A percentile compares a stretch with the other conserved stretches of the same genome.
phyloP scores from a whole-genome alignment of 2,113 vertebrate genomes.

The Notarius quadriscutis region DNA sequence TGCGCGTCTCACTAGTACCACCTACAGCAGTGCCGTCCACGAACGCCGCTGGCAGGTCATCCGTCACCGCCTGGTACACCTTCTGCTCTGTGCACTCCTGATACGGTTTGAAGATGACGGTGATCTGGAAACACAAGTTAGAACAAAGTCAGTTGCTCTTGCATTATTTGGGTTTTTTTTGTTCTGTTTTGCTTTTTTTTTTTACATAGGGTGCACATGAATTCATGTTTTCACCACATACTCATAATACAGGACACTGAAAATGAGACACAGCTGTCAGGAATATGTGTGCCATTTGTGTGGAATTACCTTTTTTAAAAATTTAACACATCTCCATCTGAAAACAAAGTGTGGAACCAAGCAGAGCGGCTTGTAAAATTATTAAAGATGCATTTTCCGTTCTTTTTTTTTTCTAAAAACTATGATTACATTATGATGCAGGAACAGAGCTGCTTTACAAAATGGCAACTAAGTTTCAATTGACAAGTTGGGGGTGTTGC shows the following conservation, averaged over 20 bases:
- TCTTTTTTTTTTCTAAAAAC: not conserved
- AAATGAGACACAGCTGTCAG: not conserved
- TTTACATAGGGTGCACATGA: not conserved
- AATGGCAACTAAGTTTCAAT: not conserved
- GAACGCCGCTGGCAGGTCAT: slow-evolving; percentile 92
- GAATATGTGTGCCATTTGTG: not conserved
- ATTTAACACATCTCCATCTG: not conserved
- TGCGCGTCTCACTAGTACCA: slow-evolving; percentile 75
- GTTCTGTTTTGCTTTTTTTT: not conserved
- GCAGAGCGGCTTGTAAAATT: not conserved
- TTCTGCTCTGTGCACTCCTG: slow-evolving; percentile 93
- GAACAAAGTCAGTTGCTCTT: not conserved
- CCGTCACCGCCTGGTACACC: slow-evolving; percentile 93
- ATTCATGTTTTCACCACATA: not conserved
- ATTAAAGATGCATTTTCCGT: not conserved
- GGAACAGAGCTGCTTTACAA: not conserved
- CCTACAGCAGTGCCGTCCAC: slow-evolving; percentile 88
- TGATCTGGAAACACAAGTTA: slow-evolving; percentile 73
- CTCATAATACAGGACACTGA: not conserved
- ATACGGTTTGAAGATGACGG: slow-evolving; percentile 94
- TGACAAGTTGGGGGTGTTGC: not conserved
- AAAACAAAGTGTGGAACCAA: not conserved
- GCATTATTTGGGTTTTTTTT: not conserved
- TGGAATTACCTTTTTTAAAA: not conserved
- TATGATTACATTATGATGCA: not conserved